A percentile compares a stretch with the other conserved stretches of the same genome.
phyloP scores from a whole-genome alignment of 2,888 invertebrate species.

The Microchrysa polita region DNA sequence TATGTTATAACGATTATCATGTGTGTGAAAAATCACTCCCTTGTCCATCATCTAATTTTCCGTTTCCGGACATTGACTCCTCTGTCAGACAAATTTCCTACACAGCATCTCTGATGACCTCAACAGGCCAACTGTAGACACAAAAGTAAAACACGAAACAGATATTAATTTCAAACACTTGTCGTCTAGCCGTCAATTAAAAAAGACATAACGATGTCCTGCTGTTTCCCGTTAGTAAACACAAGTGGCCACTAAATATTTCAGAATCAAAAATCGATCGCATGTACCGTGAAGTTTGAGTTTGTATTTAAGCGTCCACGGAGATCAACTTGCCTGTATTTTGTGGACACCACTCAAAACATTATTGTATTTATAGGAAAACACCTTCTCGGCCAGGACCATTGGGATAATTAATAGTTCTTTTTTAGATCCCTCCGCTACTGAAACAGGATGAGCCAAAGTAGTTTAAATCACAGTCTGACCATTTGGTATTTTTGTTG shows the following conservation, averaged over 20 bases:
- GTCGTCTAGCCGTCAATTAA: background rate
- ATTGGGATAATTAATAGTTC: conserved; percentile 9
- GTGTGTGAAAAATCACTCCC: conserved; percentile 25
- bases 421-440: background rate
- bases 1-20: conserved; percentile 14
- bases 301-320: background rate
- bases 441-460: conserved; percentile 5
- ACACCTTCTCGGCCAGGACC: background rate
- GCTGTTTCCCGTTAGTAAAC: conserved; percentile 1
- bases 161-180: conserved; percentile 1
- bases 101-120: background rate
- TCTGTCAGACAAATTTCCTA: background rate
- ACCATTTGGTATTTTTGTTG: conserved; percentile 8
- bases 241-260: background rate
- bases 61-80: conserved; percentile 25
- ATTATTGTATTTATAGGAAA: conserved; percentile 24
- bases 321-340: background rate
- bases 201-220: too few relatives aligned
- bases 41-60: conserved; percentile 22
- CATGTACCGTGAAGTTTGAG: background rate
- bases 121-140: conserved; percentile 13
- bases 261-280: background rate
- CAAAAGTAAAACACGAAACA: too few relatives aligned
- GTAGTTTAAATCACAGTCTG: background rate
- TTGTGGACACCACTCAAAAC: conserved; percentile 4